Percentiles rank a stretch among this genome's conserved stretches.
Evolutionary conservation across 2,797 vertebrate species (phyloP).

Genomic region (Myioborus miniatus): DNA sequence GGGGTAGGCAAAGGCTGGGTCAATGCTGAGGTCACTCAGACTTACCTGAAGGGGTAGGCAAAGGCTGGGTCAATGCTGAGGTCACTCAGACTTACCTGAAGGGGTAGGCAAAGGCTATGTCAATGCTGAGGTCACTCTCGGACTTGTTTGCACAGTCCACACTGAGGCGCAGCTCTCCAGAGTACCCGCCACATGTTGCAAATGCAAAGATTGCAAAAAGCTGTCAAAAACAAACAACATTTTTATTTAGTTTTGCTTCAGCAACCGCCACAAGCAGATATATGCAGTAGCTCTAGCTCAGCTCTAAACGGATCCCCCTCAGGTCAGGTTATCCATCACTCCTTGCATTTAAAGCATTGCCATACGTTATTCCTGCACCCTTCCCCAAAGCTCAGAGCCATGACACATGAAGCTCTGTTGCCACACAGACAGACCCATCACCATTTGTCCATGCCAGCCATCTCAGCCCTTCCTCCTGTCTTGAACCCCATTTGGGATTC

Average conservation of each 20-base stretch:
- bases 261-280: background rate
- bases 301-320: background rate
- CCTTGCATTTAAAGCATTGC: background rate
- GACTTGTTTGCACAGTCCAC: slow-evolving; percentile 97
- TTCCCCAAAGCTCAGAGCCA: background rate
- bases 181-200: slow-evolving; percentile 97
- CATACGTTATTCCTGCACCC: background rate
- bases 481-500: background rate
- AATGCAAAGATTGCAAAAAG: slow-evolving; percentile 99
- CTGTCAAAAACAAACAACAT: slow-evolving; percentile 75
- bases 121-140: slow-evolving; percentile 94
- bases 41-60: slow-evolving; percentile 90
- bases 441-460: background rate
- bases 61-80: slow-evolving; percentile 92
- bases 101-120: slow-evolving; percentile 91
- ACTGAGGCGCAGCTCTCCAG: slow-evolving; percentile 92
- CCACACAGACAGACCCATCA: background rate
- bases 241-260: background rate
- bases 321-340: background rate
- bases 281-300: background rate
- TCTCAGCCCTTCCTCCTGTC: background rate
- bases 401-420: background rate
- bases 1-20: slow-evolving; percentile 91
- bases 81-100: slow-evolving; percentile 98
- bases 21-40: slow-evolving; percentile 94